Evolutionary conservation across 2,113 vertebrate species (phyloP).

Genomic region (Lonchura striata): DNA sequence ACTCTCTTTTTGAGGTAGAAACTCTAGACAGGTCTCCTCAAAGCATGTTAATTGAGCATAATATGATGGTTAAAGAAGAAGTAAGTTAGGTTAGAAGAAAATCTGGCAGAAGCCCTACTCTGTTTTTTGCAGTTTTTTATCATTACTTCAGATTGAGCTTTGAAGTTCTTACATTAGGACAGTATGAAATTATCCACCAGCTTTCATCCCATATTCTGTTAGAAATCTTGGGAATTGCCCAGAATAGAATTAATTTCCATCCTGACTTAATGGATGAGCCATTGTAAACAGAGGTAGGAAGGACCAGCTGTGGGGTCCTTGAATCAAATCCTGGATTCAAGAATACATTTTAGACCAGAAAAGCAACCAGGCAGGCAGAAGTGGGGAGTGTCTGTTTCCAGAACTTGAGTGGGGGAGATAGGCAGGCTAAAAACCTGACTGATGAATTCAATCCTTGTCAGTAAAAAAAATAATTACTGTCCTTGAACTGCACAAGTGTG

Average conservation of each 20-base stretch:
- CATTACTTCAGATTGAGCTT: neutral
- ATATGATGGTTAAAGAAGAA: fast-evolving
- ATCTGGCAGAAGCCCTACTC: neutral
- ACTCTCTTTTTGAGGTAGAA: fast-evolving
- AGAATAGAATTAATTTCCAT: neutral
- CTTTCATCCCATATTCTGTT: neutral
- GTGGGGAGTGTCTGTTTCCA: neutral
- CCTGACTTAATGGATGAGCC: neutral
- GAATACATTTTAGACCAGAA: neutral
- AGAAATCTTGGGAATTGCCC: neutral
- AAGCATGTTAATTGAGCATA: neutral
- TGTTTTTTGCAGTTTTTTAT: neutral
- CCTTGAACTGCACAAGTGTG: neutral
- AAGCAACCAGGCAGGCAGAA: neutral
- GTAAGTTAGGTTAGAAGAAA: neutral
- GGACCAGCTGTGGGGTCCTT: neutral
- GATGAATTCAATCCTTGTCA: neutral
- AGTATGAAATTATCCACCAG: neutral
- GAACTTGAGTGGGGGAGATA: fast-evolving
- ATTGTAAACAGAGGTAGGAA: neutral
- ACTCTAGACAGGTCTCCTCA: neutral
- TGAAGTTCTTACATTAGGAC: neutral
- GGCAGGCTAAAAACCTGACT: neutral
- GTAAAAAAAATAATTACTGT: neutral
- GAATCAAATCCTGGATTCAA: neutral